Base-by-base conservation (phyloP, 2,113 vertebrate species). In the Riparia riparia region DNA sequence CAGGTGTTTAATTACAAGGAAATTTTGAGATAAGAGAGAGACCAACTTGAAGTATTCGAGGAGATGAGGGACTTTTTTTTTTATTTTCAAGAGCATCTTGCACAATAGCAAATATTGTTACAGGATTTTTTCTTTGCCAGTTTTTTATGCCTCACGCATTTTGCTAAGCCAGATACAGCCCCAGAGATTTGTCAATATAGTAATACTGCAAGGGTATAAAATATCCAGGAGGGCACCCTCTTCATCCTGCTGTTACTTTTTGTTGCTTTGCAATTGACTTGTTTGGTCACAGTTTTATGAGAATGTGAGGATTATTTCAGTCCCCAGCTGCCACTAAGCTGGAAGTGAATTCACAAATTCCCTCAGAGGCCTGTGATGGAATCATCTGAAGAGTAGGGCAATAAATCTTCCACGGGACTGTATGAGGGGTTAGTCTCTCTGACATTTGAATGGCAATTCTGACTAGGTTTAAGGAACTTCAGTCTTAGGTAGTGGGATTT, bases 1-100 rank as follows among this genome's bases (percentile, higher is more conserved):
- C 60, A 45, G 68, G 68, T 95, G 63, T 81, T 76, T 82, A 94
- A 95, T 94, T 90, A 58, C 51, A 57, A 86, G 60, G 34, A 93
- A 82, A 7, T 56, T 87, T 49, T 49, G 81, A 42, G 81, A 60
- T 41, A 47, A 68, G 64, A 91, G n/a, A 72, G 64, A 91, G 47
- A 69, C 54, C 71, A 88, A 45, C 20, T 76, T 15, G 2, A 66
- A 94, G 64, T 16, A 9, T 61, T 86, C 1, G 24, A 80, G 63
- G 50, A 82, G 66, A 25, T 51, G 58, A 73, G 45, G 21, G 29
- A 51, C 41, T 90, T 90, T 42, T 42, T 42, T 42, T 14, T 14
- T 42, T 53, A 41, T 85, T 83, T 74, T 45, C 32, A 25, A 54
- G 47, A 90, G 39, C 56, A 79, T 56, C 44, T 29, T 31, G 17